These are phyloP conservation scores for Potamarius usumacintae DNA, from an alignment of 2,113 vertebrate species.

Conservation along the genomic window DNA sequence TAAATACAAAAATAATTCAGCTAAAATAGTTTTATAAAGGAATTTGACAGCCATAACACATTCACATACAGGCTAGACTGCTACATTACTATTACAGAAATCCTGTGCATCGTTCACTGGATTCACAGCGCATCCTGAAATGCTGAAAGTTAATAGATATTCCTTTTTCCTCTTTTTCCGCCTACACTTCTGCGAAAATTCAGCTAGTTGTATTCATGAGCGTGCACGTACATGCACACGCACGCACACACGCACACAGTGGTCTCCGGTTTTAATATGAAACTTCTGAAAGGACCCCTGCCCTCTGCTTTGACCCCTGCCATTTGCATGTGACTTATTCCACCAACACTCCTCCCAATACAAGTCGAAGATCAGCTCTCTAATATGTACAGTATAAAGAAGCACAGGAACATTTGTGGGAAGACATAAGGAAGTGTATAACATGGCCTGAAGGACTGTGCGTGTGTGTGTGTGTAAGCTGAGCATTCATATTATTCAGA, in stretches of 20 bases:
- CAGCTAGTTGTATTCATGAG: slow-evolving; percentile 3
- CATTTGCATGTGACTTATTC: slow-evolving; percentile 24
- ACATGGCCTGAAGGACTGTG: slow-evolving; percentile 60
- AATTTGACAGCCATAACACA: background rate
- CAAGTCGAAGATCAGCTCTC: slow-evolving; percentile 12
- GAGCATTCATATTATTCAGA: slow-evolving; percentile 46
- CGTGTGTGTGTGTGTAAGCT: slow-evolving; percentile 45
- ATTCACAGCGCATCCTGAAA: background rate
- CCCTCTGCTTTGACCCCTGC: background rate
- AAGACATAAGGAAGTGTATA: slow-evolving; percentile 65
- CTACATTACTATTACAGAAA: background rate
- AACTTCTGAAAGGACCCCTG: background rate
- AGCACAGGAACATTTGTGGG: slow-evolving; percentile 64
- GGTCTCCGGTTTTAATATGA: slow-evolving; percentile 8
- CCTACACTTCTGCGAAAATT: slow-evolving; percentile 8
- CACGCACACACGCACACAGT: slow-evolving; percentile 46
- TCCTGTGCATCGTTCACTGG: background rate
- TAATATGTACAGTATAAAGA: slow-evolving; percentile 45
- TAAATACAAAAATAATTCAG: background rate
- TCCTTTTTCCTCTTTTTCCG: background rate
- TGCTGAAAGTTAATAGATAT: background rate
- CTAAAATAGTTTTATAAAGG: background rate
- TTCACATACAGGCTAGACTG: background rate
- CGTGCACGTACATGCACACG: slow-evolving; percentile 37
- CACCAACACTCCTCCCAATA: background rate